Percentiles rank a stretch among this genome's conserved stretches.
phyloP scores from a whole-genome alignment of 2,113 vertebrate species.

The Callionymus lyra region DNA sequence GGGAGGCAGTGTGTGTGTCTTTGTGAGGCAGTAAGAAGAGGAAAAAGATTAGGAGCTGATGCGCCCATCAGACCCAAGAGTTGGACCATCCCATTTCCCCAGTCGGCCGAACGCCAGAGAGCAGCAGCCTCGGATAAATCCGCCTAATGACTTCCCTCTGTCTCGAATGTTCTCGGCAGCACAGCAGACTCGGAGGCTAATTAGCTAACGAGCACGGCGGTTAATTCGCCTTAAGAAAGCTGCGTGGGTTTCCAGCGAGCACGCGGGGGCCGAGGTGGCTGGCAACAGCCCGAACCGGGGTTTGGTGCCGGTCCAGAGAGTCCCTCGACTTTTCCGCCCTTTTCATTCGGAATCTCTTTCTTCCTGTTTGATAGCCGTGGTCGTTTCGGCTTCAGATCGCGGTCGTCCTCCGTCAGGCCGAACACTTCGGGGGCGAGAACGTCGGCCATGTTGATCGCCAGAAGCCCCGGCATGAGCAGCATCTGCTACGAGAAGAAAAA shows the following conservation, averaged over 20 bases:
- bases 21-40: slow-evolving; percentile 9
- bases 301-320: slow-evolving; percentile 56
- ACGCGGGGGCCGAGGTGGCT: too few relatives aligned
- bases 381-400: slow-evolving; percentile 6
- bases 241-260: slow-evolving; percentile 55
- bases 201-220: slow-evolving; percentile 71
- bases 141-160: slow-evolving; percentile 71
- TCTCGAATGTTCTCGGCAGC: slow-evolving; percentile 65
- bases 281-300: slow-evolving; percentile 31
- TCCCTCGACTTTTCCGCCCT: slow-evolving; percentile 10
- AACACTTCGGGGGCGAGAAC: slow-evolving; percentile 56
- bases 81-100: slow-evolving; percentile 35
- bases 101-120: slow-evolving; percentile 44
- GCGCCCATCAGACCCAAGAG: slow-evolving; percentile 24
- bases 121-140: slow-evolving; percentile 59
- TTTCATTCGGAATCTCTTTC: slow-evolving; percentile 9
- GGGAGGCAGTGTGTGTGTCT: slow-evolving; percentile 11
- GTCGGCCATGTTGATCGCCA: slow-evolving; percentile 53
- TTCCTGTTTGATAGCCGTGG: neutral
- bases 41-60: slow-evolving; percentile 20
- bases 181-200: slow-evolving; percentile 67
- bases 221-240: slow-evolving; percentile 73
- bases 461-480: slow-evolving; percentile 53
- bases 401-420: slow-evolving; percentile 36
- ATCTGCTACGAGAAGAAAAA: slow-evolving; percentile 62